A percentile compares a stretch with the other conserved stretches of the same genome.
phyloP scores from a whole-genome alignment of 2,797 vertebrate genomes.

The Lagodon rhomboides region DNA sequence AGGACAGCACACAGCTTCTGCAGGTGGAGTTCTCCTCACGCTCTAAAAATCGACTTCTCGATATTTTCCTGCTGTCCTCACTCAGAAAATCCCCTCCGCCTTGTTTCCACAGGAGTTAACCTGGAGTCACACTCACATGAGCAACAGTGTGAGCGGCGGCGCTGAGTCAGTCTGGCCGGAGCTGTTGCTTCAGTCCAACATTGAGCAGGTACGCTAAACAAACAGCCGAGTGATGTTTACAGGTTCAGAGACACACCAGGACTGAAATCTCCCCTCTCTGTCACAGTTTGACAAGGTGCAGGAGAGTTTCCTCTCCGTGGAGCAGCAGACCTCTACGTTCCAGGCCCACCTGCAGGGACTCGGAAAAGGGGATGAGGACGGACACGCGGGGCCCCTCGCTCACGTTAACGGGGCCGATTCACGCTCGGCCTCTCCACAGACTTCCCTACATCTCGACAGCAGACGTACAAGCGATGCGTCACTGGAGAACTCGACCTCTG shows the following conservation, averaged over 20 bases:
- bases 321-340: slow-evolving; percentile 83
- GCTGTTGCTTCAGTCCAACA: slow-evolving; percentile 82
- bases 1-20: slow-evolving; percentile 72
- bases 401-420: neutral
- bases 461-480: slow-evolving; percentile 3
- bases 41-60: neutral
- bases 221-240: slow-evolving; percentile 15
- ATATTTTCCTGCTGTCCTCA: neutral
- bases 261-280: slow-evolving; percentile 28
- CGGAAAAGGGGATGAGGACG: slow-evolving; percentile 19
- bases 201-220: slow-evolving; percentile 78
- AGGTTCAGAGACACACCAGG: neutral
- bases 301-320: slow-evolving; percentile 78
- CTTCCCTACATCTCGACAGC: slow-evolving; percentile 8
- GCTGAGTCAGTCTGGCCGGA: slow-evolving; percentile 80
- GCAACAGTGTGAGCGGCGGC: slow-evolving; percentile 46
- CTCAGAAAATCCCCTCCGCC: neutral
- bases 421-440: slow-evolving; percentile 3
- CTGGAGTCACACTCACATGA: slow-evolving; percentile 69
- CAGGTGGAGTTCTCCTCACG: slow-evolving; percentile 71
- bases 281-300: slow-evolving; percentile 84
- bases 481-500: slow-evolving; percentile 8
- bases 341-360: slow-evolving; percentile 84
- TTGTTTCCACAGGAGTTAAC: slow-evolving; percentile 73
- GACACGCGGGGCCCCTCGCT: neutral